phyloP scores from a whole-genome alignment of 1,140 invertebrate species.

The Zaprionus kolodkinae region DNA sequence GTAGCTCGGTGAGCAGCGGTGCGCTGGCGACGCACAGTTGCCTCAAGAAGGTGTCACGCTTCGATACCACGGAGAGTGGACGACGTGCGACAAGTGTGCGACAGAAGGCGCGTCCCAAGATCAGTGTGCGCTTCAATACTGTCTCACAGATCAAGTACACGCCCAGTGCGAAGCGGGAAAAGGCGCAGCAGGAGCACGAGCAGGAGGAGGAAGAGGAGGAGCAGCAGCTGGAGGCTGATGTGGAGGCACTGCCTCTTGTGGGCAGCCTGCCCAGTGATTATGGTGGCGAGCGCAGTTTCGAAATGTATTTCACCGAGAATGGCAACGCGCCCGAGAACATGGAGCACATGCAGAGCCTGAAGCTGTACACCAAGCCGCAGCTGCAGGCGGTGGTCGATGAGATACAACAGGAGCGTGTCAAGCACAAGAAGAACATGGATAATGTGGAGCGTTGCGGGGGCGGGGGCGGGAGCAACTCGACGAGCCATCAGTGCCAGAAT shows the following conservation, averaged over 20 bases:
- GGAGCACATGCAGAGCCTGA: conserved; percentile 86
- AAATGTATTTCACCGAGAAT: conserved; percentile 86
- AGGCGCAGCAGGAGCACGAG: conserved; percentile 42
- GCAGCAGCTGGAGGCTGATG: conserved; percentile 15
- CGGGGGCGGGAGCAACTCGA: conserved; percentile 45
- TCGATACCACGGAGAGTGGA: conserved; percentile 66
- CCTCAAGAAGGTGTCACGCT: conserved; percentile 78
- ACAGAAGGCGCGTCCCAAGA: conserved; percentile 75
- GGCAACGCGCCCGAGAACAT: conserved; percentile 86
- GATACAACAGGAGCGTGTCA: conserved; percentile 74
- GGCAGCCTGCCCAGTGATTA: conserved; percentile 72
- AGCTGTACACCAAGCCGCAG: conserved; percentile 85
- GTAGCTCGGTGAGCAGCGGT: conserved; percentile 72
- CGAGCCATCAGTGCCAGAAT: conserved; percentile 83
- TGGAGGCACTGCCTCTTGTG: conserved; percentile 39
- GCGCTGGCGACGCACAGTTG: conserved; percentile 77
- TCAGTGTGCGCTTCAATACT: conserved; percentile 85
- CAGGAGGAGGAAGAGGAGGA: conserved; percentile 21
- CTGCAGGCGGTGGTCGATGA: conserved; percentile 76
- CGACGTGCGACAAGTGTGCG: conserved; percentile 83
- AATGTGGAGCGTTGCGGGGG: conserved; percentile 57
- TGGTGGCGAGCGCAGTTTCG: conserved; percentile 85
- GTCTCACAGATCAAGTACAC: conserved; percentile 84
- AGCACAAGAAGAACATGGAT: conserved; percentile 74
- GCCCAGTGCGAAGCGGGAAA: conserved; percentile 66